Conservation (phyloP, 2,797 vertebrate genomes). For the Tenualosa ilisha region DNA sequence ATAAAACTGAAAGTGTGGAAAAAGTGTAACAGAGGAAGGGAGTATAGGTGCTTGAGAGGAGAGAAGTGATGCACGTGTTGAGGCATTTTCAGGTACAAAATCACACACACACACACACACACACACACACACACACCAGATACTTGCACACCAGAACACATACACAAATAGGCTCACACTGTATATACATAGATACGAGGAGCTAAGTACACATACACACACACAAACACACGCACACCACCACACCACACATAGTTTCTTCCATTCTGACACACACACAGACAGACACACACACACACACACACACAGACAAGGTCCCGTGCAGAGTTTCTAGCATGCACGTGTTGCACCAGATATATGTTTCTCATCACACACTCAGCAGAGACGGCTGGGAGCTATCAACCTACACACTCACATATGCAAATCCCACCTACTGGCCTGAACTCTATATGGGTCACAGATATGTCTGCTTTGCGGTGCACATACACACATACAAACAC, state of each 20-base stretch:
- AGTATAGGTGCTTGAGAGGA: not conserved
- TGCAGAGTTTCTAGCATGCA: slow-evolving; percentile 35
- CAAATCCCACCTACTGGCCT: slow-evolving; percentile 3
- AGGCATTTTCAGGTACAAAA: not conserved
- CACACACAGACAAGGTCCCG: slow-evolving; percentile 16
- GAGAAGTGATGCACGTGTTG: not conserved
- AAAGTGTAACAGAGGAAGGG: not conserved
- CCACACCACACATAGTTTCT: not conserved
- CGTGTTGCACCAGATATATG: slow-evolving; percentile 63
- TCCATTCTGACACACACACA: not conserved
- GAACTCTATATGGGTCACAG: not conserved
- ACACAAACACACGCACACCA: not conserved
- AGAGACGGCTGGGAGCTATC: slow-evolving; percentile 58
- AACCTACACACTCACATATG: slow-evolving; percentile 37
- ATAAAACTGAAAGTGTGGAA: slow-evolving; percentile 7
- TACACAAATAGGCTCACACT: not conserved
- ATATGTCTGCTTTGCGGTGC: not conserved
- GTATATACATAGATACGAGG: not conserved
- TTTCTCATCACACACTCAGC: slow-evolving; percentile 59
- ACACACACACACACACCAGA: not conserved
- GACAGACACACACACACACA: slow-evolving; percentile 27
- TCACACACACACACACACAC: slow-evolving; percentile 1
- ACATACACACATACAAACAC: not conserved
- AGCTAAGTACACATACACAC: not conserved
- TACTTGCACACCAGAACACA: not conserved